Evolutionary conservation across 2,888 invertebrate genomes (phyloP).

Genomic region (Drosophila aldrichi): DNA sequence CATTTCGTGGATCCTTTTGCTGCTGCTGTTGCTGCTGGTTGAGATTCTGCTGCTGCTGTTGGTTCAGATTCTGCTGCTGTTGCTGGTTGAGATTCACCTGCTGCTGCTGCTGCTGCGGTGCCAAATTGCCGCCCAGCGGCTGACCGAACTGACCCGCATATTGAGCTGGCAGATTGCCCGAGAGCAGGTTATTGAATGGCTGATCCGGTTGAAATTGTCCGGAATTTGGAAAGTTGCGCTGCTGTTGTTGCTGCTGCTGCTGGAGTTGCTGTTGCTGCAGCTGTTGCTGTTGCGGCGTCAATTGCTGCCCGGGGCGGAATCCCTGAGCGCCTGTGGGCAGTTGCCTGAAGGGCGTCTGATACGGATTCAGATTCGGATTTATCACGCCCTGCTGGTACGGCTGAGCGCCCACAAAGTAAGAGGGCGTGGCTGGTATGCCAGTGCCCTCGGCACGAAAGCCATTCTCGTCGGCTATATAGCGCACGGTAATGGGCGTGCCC

Average conservation of each 20-base stretch:
- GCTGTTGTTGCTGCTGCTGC: slow-evolving; percentile 71
- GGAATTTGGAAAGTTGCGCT: slow-evolving; percentile 63
- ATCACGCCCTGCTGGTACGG: slow-evolving; percentile 77
- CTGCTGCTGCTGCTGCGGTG: slow-evolving; percentile 48
- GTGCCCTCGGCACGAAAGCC: slow-evolving; percentile 86
- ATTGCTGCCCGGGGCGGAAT: slow-evolving; percentile 76
- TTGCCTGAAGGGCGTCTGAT: slow-evolving; percentile 83
- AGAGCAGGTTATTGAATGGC: slow-evolving; percentile 68
- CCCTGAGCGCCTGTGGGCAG: slow-evolving; percentile 67
- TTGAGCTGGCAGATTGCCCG: slow-evolving; percentile 59
- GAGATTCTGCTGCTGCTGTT: slow-evolving; percentile 69
- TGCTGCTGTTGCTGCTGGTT: slow-evolving; percentile 79
- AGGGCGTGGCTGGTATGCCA: slow-evolving; percentile 84
- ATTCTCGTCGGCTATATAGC: slow-evolving; percentile 91
- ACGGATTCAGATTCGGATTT: slow-evolving; percentile 83
- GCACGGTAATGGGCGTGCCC: slow-evolving; percentile 89
- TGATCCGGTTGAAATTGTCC: slow-evolving; percentile 84
- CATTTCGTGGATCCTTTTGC: slow-evolving; percentile 73
- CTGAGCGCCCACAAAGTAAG: slow-evolving; percentile 78
- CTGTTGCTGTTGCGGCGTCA: slow-evolving; percentile 78
- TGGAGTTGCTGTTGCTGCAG: slow-evolving; percentile 58
- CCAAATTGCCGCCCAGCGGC: slow-evolving; percentile 50
- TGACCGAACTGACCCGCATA: slow-evolving; percentile 72
- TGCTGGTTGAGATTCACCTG: slow-evolving; percentile 62
- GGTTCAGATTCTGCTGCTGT: slow-evolving; percentile 49